Conservation (phyloP, 2,888 invertebrate genomes). For the Tupiocoris notatus region DNA sequence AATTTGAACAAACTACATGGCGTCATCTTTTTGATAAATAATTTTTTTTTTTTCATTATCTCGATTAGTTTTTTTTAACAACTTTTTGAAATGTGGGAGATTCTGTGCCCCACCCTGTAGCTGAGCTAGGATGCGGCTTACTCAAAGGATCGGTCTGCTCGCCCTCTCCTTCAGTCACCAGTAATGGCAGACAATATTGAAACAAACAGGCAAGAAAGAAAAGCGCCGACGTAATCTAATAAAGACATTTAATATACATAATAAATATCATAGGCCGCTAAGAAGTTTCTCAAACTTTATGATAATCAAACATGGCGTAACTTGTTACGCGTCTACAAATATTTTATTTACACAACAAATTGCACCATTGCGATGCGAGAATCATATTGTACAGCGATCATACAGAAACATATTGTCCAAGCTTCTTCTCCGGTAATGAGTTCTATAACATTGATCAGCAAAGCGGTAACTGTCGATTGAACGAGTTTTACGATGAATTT, state of each 20-base stretch:
- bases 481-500: no score
- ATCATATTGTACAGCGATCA: conserved; percentile 46
- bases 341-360: conserved; percentile 39
- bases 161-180: no score
- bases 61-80: no score
- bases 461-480: conserved; percentile 36
- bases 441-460: conserved; percentile 43
- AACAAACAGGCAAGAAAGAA: no score
- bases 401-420: conserved; percentile 48
- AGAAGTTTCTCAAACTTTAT: conserved; percentile 47
- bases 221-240: conserved; percentile 46
- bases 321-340: conserved; percentile 40
- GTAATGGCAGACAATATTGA: no score
- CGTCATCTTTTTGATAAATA: no score
- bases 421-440: conserved; percentile 33
- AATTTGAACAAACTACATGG: no score
- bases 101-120: no score
- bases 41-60: no score
- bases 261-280: conserved; percentile 48
- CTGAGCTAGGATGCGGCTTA: no score
- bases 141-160: no score
- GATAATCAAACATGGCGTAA: conserved; percentile 42
- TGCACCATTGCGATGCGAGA: conserved; percentile 19
- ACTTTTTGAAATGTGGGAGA: no score
- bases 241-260: conserved; percentile 48